Evolutionary conservation across 2,888 invertebrate genomes (phyloP), one percentile per base, ranked within the genome.

Genomic region (Hypena proboscidalis): DNA sequence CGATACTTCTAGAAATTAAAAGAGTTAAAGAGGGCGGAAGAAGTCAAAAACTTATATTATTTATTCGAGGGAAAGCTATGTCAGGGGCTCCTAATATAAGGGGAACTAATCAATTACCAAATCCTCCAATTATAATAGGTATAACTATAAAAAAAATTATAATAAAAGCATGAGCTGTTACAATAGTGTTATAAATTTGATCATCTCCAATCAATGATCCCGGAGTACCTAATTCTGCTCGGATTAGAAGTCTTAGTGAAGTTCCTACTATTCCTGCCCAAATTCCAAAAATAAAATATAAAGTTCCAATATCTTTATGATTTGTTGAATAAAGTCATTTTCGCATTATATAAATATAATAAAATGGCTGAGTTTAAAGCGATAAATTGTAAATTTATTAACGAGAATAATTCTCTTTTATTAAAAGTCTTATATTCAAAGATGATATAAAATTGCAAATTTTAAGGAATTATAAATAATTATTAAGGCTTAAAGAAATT

Each of bases 1-100:
- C 92, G 68, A 94, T 83, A 67, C 92, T 92, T 66, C 94, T 94
- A 38, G 90, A 83, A 70, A 94, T 77, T 77, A 95, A 69, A 29
- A 96, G 59, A n/a, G 91, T 88, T 66, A 96, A 66, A 5, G 95
- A 94, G 0, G 95, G 94, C 0, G 94, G 94, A n/a, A 96, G 56
- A 39, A 96, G 55, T 92, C 96, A 96, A 90, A 96, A 96, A 79
- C 95, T 95, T 93, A 96, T 94, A 90, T 95, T 96, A 93, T 96
- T 96, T 92, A 96, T 92, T 74, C 95, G 95, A 0, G 96, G 96
- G 36, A 95, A 96, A 5, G 95, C 94, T 91, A 96, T 96, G 92
- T 97, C 96, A 2, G 95, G 95, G 0, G 94, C 93, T 52, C 94
- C 94, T 70, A 96, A 65, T 91, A 96, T 95, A 83, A 96, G 63